Base-by-base conservation (phyloP, 1,140 invertebrate genomes). In the Sycophila sp. region DNA sequence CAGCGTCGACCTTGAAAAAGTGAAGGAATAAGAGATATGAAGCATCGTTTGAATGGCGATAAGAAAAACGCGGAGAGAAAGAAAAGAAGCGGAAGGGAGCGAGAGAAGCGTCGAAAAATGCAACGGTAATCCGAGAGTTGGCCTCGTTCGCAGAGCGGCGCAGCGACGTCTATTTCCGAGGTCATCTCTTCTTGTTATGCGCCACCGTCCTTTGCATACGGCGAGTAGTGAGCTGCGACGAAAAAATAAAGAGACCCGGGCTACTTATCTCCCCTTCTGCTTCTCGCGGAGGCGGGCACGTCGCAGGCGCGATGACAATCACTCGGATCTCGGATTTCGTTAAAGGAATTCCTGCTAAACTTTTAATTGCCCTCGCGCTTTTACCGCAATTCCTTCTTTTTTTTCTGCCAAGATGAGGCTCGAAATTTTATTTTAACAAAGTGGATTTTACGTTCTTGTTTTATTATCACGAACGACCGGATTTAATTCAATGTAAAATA, bases 111-210 rank as follows among this genome's bases (percentile, higher is more conserved):
- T n/a, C 28, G 30, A 58, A 58, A 58, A 32, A 17, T 58, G 32
- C 55, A 32, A 22, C 32, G 55, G 55, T 58, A 22, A 36, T 58
- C 55, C 55, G 13, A 32, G 55, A 34, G 32, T 4, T 58, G 55
- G 30, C 55, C 55, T 58, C 55, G 55, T 58, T 58, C 55, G 17
- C 55, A n/a, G 17, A 4, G 28, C 55, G 28, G 24, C 28, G 55
- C 11, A n/a, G 17, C 24, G 51, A 28, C 26, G 55, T 38, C 55
- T 13, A 36, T 19, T 58, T 58, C 55, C 55, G 55, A 58, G 55
- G 55, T 58, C 55, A 22, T n/a, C n/a, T n/a, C n/a, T n/a, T n/a
- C n/a, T n/a, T n/a, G n/a, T n/a, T n/a, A n/a, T n/a, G n/a, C n/a
- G n/a, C n/a, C n/a, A n/a, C 4, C n/a, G 8, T n/a, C 28, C 36